Percentiles rank a stretch among this genome's conserved stretches.
Conservation (phyloP, 2,113 vertebrate species). For the Crotalus horridus region DNA sequence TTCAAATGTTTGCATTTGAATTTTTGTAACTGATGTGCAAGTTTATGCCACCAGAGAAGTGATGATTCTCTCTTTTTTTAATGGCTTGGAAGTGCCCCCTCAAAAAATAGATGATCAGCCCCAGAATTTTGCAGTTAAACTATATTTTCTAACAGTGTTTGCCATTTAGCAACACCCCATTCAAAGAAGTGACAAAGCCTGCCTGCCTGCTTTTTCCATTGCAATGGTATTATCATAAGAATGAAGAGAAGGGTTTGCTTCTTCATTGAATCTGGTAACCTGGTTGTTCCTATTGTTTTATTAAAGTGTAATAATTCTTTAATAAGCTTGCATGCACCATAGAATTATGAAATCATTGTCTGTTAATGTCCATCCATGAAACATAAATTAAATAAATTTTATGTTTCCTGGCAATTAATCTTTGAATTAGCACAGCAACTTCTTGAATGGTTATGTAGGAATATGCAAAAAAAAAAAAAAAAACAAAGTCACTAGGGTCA, state of each 20-base stretch:
- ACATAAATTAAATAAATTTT: conserved; percentile 22
- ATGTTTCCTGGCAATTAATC: conserved; percentile 5
- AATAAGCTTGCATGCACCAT: conserved; percentile 15
- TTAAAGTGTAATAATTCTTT: not conserved
- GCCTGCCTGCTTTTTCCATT: not conserved
- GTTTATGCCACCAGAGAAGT: not conserved
- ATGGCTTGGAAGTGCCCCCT: not conserved
- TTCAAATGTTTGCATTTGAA: not conserved
- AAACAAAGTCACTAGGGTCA: not conserved
- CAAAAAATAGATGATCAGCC: not conserved
- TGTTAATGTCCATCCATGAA: not conserved
- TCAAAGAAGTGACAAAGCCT: not conserved
- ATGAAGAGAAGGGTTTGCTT: not conserved
- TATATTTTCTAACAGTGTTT: not conserved
- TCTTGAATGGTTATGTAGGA: conserved; percentile 16
- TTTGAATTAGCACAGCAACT: not conserved
- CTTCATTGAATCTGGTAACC: not conserved
- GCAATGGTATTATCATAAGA: not conserved
- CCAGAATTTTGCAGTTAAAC: not conserved
- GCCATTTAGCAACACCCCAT: not conserved
- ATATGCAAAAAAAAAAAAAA: conserved; percentile 3
- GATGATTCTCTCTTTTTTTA: not conserved
- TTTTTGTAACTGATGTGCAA: not conserved
- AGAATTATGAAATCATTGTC: conserved; percentile 10
- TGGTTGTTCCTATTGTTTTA: not conserved